Evolutionary conservation across 1,140 invertebrate species (phyloP), one percentile per base, ranked within the genome.

Genomic region (Drosophila athabasca): DNA sequence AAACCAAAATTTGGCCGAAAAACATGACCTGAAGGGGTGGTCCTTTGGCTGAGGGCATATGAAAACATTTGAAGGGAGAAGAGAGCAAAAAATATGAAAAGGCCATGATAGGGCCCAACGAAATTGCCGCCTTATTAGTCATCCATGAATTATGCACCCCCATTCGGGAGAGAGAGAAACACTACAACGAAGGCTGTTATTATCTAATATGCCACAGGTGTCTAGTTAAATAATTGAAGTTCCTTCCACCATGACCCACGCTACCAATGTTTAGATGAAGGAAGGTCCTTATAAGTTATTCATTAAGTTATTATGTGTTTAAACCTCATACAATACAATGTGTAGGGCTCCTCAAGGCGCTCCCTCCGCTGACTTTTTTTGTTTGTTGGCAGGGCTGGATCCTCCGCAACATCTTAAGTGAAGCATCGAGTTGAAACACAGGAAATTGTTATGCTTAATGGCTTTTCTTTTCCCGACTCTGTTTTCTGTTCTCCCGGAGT

Each of bases 61-160:
- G 35, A 22, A 48, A 62, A n/a, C n/a, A 58, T 39, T 35, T 64
- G 45, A 59, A 58, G 50, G 46, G 15, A n/a, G 8, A 51, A 53
- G 54, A 22, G 3, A 50, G 35, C 29, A 9, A 24, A 49, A 44
- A 44, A 57, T 49, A 54, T 59, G 52, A 55, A n/a, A 15, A 31
- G 11, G 35, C 50, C 46, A 22, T 50, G 58, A 22, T 43, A 31
- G 29, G 17, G 22, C 60, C 39, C 43, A 1, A 39, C 9, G 11
- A 65, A 85, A 84, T 68, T 84, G 76, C 62, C 60, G 76, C 55
- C 67, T 73, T 84, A 84, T 85, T 84, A 84, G 81, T 70, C 49
- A 51, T 24, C 54, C 51, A 79, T 85, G 49, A 84, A 84, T 84
- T 68, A 80, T 80, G 82, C 60, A 85, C 57, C 35, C 5, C 3